Evolutionary conservation across 2,888 invertebrate genomes (phyloP).

Genomic region (Diachrysia chrysitis): DNA sequence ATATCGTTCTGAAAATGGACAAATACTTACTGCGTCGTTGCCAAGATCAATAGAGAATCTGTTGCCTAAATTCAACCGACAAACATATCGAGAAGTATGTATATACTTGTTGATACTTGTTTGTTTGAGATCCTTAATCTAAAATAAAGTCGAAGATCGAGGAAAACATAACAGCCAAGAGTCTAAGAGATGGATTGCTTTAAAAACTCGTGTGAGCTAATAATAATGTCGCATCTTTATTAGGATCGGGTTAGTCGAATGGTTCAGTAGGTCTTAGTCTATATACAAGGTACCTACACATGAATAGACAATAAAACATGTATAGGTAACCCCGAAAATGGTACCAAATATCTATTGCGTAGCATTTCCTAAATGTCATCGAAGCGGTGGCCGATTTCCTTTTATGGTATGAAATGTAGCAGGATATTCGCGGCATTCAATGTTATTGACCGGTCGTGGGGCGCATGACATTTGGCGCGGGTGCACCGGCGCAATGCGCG

Average conservation of each 20-base stretch:
- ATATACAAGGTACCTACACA: neutral
- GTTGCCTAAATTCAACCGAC: conserved; percentile 1
- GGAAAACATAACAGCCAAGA: too few relatives aligned
- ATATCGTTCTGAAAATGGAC: conserved; percentile 28
- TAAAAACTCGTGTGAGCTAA: too few relatives aligned
- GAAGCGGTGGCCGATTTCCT: conserved; percentile 9
- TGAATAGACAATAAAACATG: neutral
- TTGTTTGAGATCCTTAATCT: neutral
- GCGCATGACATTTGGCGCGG: conserved; percentile 80
- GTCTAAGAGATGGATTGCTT: neutral
- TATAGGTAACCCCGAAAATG: neutral
- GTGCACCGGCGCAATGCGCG: conserved; percentile 77
- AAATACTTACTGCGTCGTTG: conserved; percentile 29
- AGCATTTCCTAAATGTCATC: conserved; percentile 10
- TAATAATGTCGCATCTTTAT: too few relatives aligned
- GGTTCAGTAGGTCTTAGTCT: neutral
- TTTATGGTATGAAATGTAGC: conserved; percentile 20
- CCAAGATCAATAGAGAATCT: conserved; percentile 12
- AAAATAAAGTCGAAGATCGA: neutral
- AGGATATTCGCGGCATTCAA: conserved; percentile 39
- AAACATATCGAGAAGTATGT: neutral
- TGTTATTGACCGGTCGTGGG: conserved; percentile 81
- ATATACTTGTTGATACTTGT: neutral
- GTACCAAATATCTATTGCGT: conserved; percentile 9
- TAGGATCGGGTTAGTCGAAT: too few relatives aligned